Evolutionary conservation across 2,888 invertebrate genomes (phyloP), one percentile per base, ranked within the genome.

Genomic region (Empis livida): DNA sequence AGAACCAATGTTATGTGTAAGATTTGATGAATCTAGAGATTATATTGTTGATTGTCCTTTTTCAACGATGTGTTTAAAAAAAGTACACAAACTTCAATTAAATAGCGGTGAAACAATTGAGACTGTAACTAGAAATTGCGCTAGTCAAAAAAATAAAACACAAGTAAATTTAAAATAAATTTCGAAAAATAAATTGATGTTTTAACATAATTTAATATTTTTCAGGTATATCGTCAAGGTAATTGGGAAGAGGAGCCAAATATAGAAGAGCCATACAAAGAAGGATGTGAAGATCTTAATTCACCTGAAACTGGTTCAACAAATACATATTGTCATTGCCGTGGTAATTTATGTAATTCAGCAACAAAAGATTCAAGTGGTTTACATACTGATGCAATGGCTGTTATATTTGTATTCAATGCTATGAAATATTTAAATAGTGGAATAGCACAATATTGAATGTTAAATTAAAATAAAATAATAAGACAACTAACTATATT

Each of bases 51-150:
- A 82, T 52, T 91, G 90, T 62, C 83, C 84, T 1, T 81, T 76
- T 61, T 90, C 90, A 1, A 88, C 89, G 2, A 81, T 87, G 74
- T 91, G 90, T 61, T 77, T 83, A 73, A 90, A 88, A 64, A 80
- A 79, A 59, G 79, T 80, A 43, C 78, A 78, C 52, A 73, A 75
- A 54, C 73, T 79, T 15, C 71, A 79, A 52, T 74, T 85, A 57
- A 76, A 78, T 54, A 78, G 78, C 59, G 82, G 83, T 27, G 59
- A 62, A 39, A 54, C 54, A 15, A 57, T 62, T 45, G 64, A 67
- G 52, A 64, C 67, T 39, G 53, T 65, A 10, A 65, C 61, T 37
- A 73, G 87, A 44, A 84, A 82, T 56, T 89, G 89, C 61, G 85
- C 88, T 0, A 71, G 76, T 5, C 88, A 89, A 65, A 81, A 79